Evolutionary conservation across 2,797 vertebrate species (phyloP).

Genomic region (Sebastes trivittatus): DNA sequence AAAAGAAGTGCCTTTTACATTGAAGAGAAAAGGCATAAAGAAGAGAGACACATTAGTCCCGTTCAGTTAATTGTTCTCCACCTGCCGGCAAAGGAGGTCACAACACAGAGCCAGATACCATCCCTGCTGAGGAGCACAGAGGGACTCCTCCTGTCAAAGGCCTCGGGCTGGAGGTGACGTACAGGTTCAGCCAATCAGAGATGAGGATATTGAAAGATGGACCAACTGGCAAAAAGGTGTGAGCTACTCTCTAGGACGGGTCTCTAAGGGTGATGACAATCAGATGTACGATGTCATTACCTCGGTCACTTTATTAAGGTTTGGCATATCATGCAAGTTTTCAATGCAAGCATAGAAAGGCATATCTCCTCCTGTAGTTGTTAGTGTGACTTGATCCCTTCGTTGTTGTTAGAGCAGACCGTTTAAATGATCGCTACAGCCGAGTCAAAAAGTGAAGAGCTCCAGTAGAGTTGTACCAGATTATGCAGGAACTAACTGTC

Average conservation of each 20-base stretch:
- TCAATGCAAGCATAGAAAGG: conserved; percentile 85
- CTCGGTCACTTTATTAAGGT: conserved; percentile 87
- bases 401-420: conserved; percentile 49
- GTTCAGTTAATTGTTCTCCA: conserved; percentile 62
- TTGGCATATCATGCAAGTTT: conserved; percentile 91
- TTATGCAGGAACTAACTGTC: conserved; percentile 88
- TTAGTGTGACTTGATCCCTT: conserved; percentile 60
- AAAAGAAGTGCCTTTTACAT: conserved; percentile 96
- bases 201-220: conserved; percentile 58
- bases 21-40: conserved; percentile 89
- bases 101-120: conserved; percentile 46
- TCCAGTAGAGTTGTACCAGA: conserved; percentile 78
- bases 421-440: conserved; percentile 55
- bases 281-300: conserved; percentile 91
- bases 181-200: conserved; percentile 64
- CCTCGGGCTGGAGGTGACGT: conserved; percentile 48
- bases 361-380: conserved; percentile 82
- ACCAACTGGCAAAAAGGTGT: conserved; percentile 62
- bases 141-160: conserved; percentile 56
- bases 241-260: conserved; percentile 61
- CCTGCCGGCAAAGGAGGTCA: conserved; percentile 66
- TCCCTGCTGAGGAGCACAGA: conserved; percentile 53
- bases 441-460: conserved; percentile 58
- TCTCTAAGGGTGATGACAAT: conserved; percentile 90
- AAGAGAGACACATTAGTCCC: conserved; percentile 73